Evolutionary conservation across 1,140 invertebrate species (phyloP).

Genomic region (Danaus melanippus): DNA sequence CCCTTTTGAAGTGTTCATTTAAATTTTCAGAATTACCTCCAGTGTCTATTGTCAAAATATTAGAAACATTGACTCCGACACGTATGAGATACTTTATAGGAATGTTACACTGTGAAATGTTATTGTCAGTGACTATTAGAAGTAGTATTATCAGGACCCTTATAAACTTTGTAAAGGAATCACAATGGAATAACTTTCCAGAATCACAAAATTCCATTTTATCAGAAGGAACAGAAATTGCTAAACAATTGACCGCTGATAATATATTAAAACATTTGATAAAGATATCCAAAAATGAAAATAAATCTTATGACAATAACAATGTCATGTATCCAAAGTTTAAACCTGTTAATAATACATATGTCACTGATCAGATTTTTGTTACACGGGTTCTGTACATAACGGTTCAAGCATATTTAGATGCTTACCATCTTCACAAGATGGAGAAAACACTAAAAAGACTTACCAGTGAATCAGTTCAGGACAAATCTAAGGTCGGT

Average conservation of each 20-base stretch:
- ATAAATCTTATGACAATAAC: conserved; percentile 2
- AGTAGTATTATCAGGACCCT: conserved; percentile 36
- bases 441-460: conserved; percentile 37
- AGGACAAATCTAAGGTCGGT: neutral
- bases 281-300: conserved; percentile 23
- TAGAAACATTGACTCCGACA: conserved; percentile 43
- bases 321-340: conserved; percentile 17
- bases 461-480: neutral
- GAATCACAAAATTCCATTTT: conserved; percentile 10
- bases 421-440: conserved; percentile 38
- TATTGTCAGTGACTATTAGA: conserved; percentile 24
- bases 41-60: conserved; percentile 34
- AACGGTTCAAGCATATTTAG: conserved; percentile 42
- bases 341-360: neutral
- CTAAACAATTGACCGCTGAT: conserved; percentile 18
- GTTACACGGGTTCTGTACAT: conserved; percentile 35
- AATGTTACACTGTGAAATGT: conserved; percentile 24
- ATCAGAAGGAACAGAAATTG: conserved; percentile 19
- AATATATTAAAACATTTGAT: conserved; percentile 28
- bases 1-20: neutral
- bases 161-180: conserved; percentile 35
- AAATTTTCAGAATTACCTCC: conserved; percentile 41
- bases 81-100: conserved; percentile 44
- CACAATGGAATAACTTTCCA: conserved; percentile 31
- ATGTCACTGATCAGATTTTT: conserved; percentile 21